These are phyloP conservation scores for Aurelia coerulea DNA, from an alignment of 30 jellyfish, hydroid and myxozoan genomes.

Conservation along the genomic window DNA sequence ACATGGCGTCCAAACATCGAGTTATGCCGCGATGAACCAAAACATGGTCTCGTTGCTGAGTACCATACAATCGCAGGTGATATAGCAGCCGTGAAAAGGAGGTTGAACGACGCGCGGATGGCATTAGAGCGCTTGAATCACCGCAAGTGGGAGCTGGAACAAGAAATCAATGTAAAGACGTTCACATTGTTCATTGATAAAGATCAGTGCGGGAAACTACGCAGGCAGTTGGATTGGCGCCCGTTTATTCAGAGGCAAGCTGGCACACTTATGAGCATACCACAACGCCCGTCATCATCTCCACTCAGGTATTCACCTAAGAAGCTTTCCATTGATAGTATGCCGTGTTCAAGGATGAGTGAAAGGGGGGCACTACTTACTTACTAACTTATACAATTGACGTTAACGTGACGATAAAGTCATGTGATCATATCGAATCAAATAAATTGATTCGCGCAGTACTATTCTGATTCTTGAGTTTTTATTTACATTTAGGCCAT, in stretches of 20 bases:
- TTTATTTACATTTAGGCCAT: too few relatives aligned
- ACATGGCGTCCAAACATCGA: conserved; percentile 77
- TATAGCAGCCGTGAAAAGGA: conserved; percentile 64
- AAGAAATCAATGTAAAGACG: conserved; percentile 68
- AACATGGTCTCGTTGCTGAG: conserved; percentile 74
- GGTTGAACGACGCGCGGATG: conserved; percentile 69
- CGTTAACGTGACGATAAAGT: too few relatives aligned
- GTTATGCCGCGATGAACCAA: conserved; percentile 71
- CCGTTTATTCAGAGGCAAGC: conserved; percentile 70
- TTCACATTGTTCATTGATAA: conserved; percentile 66
- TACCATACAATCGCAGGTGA: conserved; percentile 70
- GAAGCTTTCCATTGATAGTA: conserved; percentile 67
- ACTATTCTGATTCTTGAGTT: too few relatives aligned
- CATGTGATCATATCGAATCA: too few relatives aligned
- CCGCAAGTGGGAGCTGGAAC: conserved; percentile 81
- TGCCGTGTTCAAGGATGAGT: conserved; percentile 61
- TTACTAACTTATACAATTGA: neutral
- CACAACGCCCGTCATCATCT: conserved; percentile 53
- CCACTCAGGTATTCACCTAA: conserved; percentile 64
- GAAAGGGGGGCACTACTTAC: conserved; percentile 60
- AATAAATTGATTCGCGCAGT: too few relatives aligned
- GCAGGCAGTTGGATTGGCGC: conserved; percentile 78
- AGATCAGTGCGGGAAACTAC: conserved; percentile 75
- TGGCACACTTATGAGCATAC: conserved; percentile 58
- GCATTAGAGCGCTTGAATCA: conserved; percentile 64